Evolutionary conservation across 2,888 invertebrate species (phyloP), one percentile per base, ranked within the genome.

Genomic region (Aelia acuminata): DNA sequence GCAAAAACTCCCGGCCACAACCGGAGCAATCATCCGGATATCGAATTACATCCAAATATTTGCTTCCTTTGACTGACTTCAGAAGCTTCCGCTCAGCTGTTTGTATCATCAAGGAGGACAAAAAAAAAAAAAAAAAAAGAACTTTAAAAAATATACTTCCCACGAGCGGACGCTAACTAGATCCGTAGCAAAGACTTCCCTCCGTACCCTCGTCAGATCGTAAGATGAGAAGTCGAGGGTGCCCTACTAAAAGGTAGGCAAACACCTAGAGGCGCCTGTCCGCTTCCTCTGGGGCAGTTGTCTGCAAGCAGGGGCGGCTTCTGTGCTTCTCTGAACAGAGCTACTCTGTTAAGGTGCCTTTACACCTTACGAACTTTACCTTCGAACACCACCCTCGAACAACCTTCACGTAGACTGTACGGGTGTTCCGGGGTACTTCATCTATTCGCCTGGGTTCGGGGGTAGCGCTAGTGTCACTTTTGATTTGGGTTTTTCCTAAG

Each of bases 231-330:
- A 80, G 80, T n/a, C 39, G 39, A n/a, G 80, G 43, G 20, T 15
- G 80, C 10, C 43, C 80, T 80, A 80, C 80, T 80, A 80, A 80
- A 80, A 80, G 80, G 80, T 80, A 80, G 80, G 43, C 43, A 80
- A 80, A 80, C 43, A 80, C 80, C 80, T 80, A 2, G 3, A 80
- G 80, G 80, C 80, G 80, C 80, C 80, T 80, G 43, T 43, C n/a
- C 20, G 75, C 80, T 43, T 80, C 80, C 80, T 80, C 80, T 80
- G 80, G 0, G 15, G 43, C 80, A 80, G 80, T 47, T 80, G 80
- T 80, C n/a, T 80, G 43, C n/a, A n/a, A n/a, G n/a, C 1, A 11
- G 15, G 15, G n/a, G 11, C 10, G 8, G 47, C 80, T 39, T 43
- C 80, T 80, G 43, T 3, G 43, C 11, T 1, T 57, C 31, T n/a